Evolutionary conservation across 2,888 invertebrate genomes (phyloP).

Genomic region (Dicroscelio sp.): DNA sequence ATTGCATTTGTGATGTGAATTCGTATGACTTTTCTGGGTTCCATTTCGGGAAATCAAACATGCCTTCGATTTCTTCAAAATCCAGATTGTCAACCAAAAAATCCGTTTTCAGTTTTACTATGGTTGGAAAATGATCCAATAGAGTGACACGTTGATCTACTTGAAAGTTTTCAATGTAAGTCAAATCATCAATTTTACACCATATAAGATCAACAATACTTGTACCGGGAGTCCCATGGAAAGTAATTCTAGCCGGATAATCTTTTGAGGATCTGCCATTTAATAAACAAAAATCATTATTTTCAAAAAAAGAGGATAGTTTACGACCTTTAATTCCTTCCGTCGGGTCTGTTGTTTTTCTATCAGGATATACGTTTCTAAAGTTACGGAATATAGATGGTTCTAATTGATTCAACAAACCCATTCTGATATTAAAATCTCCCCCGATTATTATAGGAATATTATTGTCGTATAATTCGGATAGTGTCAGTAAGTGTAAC

Average conservation of each 20-base stretch:
- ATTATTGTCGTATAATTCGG: neutral
- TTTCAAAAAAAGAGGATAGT: slow-evolving; percentile 27
- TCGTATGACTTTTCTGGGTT: too few species aligned
- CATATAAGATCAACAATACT: slow-evolving; percentile 34
- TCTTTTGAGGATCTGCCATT: slow-evolving; percentile 36
- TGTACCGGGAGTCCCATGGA: neutral
- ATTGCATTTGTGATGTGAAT: too few species aligned
- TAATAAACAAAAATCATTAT: neutral
- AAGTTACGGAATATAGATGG: neutral
- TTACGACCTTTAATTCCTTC: neutral
- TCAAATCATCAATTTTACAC: neutral
- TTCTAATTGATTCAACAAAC: slow-evolving; percentile 13
- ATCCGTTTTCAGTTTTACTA: neutral
- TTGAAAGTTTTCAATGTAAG: neutral
- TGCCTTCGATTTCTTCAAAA: too few species aligned
- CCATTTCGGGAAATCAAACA: neutral
- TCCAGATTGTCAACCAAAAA: too few species aligned
- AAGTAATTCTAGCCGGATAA: slow-evolving; percentile 16
- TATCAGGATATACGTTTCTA: neutral
- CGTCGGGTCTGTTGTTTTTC: neutral
- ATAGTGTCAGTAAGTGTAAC: neutral
- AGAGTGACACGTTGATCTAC: neutral
- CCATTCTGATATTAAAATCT: slow-evolving; percentile 18
- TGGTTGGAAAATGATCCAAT: slow-evolving; percentile 28
- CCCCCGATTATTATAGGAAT: neutral